Base-by-base conservation (phyloP, 2,797 vertebrate genomes). In the Karalla daura region DNA sequence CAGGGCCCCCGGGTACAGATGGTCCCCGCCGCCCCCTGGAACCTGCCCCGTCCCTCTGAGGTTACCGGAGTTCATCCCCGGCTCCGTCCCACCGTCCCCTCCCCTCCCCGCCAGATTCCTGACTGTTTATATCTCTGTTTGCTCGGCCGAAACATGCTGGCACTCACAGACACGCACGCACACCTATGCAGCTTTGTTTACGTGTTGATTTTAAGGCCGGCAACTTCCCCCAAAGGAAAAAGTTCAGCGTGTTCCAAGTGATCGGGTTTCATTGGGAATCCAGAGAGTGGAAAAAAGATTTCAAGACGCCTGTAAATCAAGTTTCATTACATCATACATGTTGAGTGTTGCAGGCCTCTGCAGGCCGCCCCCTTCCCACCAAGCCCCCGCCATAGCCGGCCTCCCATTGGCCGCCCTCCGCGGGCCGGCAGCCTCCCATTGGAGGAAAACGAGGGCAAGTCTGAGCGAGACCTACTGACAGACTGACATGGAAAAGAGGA, bases 401-500 rank as follows among this genome's bases (percentile, higher is more conserved):
- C 4, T 2, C 65, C 76, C 66, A 93, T 93, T 95, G 93, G 93
- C 15, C 61, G 11, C 44, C 47, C 3, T 18, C 37, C 43, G 46
- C 25, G 43, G 43, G 67, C 40, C 66, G 67, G 64, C 8, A 1
- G 23, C 14, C 11, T 36, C 14, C 8, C 73, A 93, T 93, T 93
- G 93, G 93, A 41, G 66, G 17, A 68, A 70, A 93, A 91, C 1
- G 63, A 89, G 91, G 91, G 88, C 92, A 92, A 78, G 91, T 85
- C 90, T 85, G 69, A 50, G 73, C 84, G 70, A 85, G 90, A 81
- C 79, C 86, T 72, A 85, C 88, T 85, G 78, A 85, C 79, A 75
- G 80, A 91, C 83, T 84, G 63, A 81, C 79, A 89, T 59, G 65
- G 60, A 86, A n/a, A 83, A 77, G 47, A 71, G 81, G 65, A 73